phyloP scores from a whole-genome alignment of 2,888 invertebrate species.

The Metellina segmentata region DNA sequence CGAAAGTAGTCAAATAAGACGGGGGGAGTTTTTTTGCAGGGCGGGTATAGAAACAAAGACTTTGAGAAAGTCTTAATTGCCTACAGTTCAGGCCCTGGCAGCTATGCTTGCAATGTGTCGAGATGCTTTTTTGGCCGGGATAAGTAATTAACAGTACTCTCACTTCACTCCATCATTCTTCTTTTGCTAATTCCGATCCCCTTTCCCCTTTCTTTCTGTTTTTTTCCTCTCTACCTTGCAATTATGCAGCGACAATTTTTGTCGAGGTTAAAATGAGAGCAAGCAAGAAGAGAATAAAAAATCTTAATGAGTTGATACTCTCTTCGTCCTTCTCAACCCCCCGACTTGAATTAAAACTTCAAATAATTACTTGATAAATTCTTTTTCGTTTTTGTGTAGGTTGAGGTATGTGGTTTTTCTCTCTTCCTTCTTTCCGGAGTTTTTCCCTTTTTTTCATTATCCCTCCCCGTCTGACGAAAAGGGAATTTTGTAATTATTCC shows the following conservation, averaged over 20 bases:
- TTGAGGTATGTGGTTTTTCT: slow-evolving; percentile 56
- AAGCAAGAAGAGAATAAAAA: slow-evolving; percentile 59
- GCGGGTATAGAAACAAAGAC: slow-evolving; percentile 40
- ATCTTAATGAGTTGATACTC: slow-evolving; percentile 75
- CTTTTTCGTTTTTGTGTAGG: slow-evolving; percentile 49
- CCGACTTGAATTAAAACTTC: slow-evolving; percentile 75
- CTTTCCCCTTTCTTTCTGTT: slow-evolving; percentile 21
- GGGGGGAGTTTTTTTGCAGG: background rate
- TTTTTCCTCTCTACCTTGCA: slow-evolving; percentile 34
- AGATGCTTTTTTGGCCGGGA: slow-evolving; percentile 65
- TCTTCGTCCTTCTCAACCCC: slow-evolving; percentile 45
- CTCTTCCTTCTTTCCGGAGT: slow-evolving; percentile 31
- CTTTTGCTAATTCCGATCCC: slow-evolving; percentile 73
- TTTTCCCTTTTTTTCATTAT: slow-evolving; percentile 40
- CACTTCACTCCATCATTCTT: slow-evolving; percentile 66
- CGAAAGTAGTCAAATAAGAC: slow-evolving; percentile 48
- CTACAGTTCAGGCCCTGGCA: slow-evolving; percentile 45
- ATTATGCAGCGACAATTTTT: slow-evolving; percentile 76
- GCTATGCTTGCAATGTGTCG: slow-evolving; percentile 40
- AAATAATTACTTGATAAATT: slow-evolving; percentile 77
- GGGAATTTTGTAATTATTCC: slow-evolving; percentile 73
- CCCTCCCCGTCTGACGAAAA: slow-evolving; percentile 14
- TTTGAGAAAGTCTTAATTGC: slow-evolving; percentile 66
- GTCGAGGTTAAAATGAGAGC: slow-evolving; percentile 27
- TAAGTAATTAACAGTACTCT: slow-evolving; percentile 72